Base-by-base conservation (phyloP, 2,888 invertebrate species). In the Drosophila neotestacea region DNA sequence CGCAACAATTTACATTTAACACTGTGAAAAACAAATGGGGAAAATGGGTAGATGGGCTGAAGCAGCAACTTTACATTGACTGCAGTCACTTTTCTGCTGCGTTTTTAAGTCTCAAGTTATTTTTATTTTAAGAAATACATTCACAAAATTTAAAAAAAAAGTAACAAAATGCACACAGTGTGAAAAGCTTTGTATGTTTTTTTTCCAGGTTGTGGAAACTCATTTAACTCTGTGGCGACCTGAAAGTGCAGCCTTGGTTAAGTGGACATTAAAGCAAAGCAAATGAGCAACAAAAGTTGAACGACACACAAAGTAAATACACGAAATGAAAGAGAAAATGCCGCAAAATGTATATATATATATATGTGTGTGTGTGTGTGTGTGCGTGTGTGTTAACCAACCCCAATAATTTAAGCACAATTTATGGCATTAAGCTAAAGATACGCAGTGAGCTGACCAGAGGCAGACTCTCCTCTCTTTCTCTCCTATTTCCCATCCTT, bases 371-470 rank as follows among this genome's bases (percentile, higher is more conserved):
- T 38, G 42, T 10, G 39, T 34, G 63, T 36, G 16, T 60, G 10
- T 56, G 38, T 42, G 51, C 52, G 52, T 58, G 52, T 65, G 77
- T 50, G 80, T 85, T 77, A 85, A 74, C 69, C 88, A 85, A 86
- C 86, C 88, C 86, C 89, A 89, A 86, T 86, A 89, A 89, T 86
- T 86, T 88, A 86, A 87, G 87, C 85, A 82, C 72, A 86, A 86
- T 86, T 86, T 86, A 86, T 89, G 83, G 89, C 83, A 81, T 85
- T 81, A 79, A 81, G 80, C 82, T 72, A 76, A 81, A 82, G 85
- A 85, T 88, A 86, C 88, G 83, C 83, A 79, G 68, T 32, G 32
- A 74, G 44, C 71, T 61, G 81, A 60, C 70, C 67, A 72, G 61
- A 61, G 58, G 27, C 58, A 46, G 50, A 42, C 30, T 27, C 34